These are phyloP conservation scores for Spheniscus humboldti DNA, from an alignment of 2,797 vertebrate species.

Conservation along the genomic window DNA sequence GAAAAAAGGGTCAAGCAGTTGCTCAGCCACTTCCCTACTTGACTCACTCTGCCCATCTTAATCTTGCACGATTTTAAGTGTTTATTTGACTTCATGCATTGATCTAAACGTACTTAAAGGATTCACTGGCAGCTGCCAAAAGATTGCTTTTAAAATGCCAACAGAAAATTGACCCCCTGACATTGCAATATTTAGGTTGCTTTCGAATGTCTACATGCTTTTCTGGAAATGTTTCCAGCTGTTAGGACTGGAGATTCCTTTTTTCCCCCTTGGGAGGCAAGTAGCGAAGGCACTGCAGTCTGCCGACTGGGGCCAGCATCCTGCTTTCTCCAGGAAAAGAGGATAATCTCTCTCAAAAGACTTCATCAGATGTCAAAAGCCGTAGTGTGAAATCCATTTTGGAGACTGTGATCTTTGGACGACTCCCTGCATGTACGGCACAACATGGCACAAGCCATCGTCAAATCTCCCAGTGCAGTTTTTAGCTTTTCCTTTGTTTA, in stretches of 20 bases:
- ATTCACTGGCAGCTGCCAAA: not conserved
- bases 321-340: not conserved
- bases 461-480: not conserved
- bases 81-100: not conserved
- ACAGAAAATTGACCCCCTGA: not conserved
- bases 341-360: not conserved
- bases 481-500: not conserved
- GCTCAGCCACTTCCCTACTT: not conserved
- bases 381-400: not conserved
- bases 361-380: not conserved
- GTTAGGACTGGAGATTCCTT: not conserved
- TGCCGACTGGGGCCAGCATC: not conserved
- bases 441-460: not conserved
- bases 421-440: fast-evolving
- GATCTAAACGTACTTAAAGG: not conserved
- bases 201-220: not conserved
- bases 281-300: not conserved
- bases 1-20: not conserved
- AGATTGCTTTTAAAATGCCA: not conserved
- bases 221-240: constrained; percentile 14
- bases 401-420: not conserved
- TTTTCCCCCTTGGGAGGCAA: not conserved
- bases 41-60: not conserved
- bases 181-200: not conserved
- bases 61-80: not conserved